Base-by-base conservation (phyloP, 2,797 vertebrate genomes). In the Acipenser ruthenus region DNA sequence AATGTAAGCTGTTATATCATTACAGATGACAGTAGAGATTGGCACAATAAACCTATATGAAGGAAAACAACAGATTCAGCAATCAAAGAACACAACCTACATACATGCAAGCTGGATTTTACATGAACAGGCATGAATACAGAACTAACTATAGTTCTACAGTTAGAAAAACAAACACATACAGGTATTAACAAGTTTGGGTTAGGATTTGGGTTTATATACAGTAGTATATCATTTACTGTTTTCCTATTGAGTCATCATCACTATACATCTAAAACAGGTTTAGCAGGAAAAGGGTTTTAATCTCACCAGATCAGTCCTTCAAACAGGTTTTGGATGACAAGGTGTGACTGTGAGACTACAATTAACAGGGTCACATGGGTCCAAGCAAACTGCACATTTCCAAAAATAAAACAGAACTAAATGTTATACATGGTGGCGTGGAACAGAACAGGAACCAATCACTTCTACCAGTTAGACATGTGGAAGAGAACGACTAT, bases 281-380 rank as follows among this genome's bases (percentile, higher is more conserved):
- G 63, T 67, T 67, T 61, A 11, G 75, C 67, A 55, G 60, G 67
- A 69, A 72, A 69, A 49, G 55, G 64, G 70, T 48, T 67, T 77
- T 69, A 71, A 72, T 74, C 96, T 98, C 96, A 98, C 96, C 96
- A 99, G 92, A 98, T 98, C 94, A 97, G 95, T 80, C 96, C 96
- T 92, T 99, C 96, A 94, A 98, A 99, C 85, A 99, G 95, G 93
- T 98, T 99, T 88, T 99, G 96, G 90, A 99, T 98, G 89, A 99
- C 93, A 86, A 99, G 95, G 91, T 99, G 96, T 83, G 96, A 99
- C 88, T 99, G 96, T 88, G 96, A 97, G 81, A 99, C 96, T 88
- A 93, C 96, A 86, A 99, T 97, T 93, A 99, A 92, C 89, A 98
- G 91, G 84, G 96, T 97, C 89, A 98, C 95, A 91, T 99, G 96